Evolutionary conservation across 2,113 vertebrate species (phyloP), one percentile per base, ranked within the genome.

Genomic region (Eretmochelys imbricata): DNA sequence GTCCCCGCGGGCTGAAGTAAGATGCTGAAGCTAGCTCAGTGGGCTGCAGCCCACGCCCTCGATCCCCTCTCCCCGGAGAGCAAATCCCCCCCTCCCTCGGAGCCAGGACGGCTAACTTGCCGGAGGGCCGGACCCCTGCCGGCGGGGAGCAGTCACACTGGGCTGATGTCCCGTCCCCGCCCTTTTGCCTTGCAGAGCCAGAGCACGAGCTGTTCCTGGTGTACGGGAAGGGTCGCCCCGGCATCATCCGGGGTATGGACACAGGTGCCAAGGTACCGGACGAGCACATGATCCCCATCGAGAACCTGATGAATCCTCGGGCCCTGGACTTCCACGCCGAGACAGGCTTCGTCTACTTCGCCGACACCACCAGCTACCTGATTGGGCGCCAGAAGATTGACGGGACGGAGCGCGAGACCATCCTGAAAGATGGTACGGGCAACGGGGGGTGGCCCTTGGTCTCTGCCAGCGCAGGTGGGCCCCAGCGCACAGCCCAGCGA

Each of bases 211-310:
- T 99, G 82, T 99, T 99, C 97, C 98, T 99, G 87, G 99, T 99
- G 54, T 99, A 99, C 0, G 99, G 99, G 80, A 99, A 99, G 80
- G 99, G 99, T 16, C 99, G 99, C 1, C 99, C 99, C 0, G 99
- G 99, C 84, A 99, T 99, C 96, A 99, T 99, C 96, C 98, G 99
- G 0, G 99, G 99, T 27, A 99, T 99, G 99, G 99, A 99, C 96
- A 99, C 99, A 98, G 99, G 99, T 0, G 99, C 99, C 65, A 99
- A 99, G 88, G 99, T 99, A 54, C 99, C 99, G 0, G 99, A 99
- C 0, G 99, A 99, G 94, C 99, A 99, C 98, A 99, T 99, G 99
- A 99, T 99, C 92, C 99, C 99, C 95, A 99, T 99, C 0, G 99
- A 99, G 98, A 99, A 99, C 98, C 98, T 99, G 59, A 99, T 99